phyloP scores from a whole-genome alignment of 53 echinoderm and acorn worm species.

The Glandiceps talaboti region DNA sequence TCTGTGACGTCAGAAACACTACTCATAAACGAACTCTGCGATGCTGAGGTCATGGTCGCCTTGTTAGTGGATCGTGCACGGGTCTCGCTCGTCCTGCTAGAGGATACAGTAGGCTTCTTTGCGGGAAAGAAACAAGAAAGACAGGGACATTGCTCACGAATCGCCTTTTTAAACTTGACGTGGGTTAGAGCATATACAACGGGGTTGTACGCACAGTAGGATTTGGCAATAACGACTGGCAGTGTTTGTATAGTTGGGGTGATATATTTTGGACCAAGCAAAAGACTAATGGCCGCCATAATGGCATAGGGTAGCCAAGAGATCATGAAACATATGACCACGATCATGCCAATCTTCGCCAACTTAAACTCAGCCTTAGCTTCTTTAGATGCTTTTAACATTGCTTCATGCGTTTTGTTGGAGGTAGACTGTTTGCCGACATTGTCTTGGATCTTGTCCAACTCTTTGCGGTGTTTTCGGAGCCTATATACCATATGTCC shows the following conservation, averaged over 20 bases:
- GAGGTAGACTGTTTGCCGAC: background rate
- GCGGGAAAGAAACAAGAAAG: slow-evolving; percentile 1
- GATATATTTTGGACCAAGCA: slow-evolving; percentile 20
- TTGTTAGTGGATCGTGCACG: background rate
- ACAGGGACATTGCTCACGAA: slow-evolving; percentile 14
- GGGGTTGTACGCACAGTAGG: slow-evolving; percentile 76
- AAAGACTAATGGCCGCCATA: slow-evolving; percentile 47
- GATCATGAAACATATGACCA: slow-evolving; percentile 43
- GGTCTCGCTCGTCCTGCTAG: background rate
- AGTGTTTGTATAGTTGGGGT: slow-evolving; percentile 40
- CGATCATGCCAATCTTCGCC: slow-evolving; percentile 68
- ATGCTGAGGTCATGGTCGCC: background rate
- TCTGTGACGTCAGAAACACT: background rate
- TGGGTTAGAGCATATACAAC: slow-evolving; percentile 83
- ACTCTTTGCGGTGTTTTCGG: slow-evolving; percentile 37
- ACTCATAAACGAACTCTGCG: background rate
- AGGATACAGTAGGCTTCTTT: background rate
- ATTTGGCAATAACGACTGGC: slow-evolving; percentile 78
- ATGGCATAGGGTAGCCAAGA: slow-evolving; percentile 82
- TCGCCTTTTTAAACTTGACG: slow-evolving; percentile 59
- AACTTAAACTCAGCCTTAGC: slow-evolving; percentile 55
- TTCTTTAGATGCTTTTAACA: slow-evolving; percentile 3
- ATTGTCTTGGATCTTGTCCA: slow-evolving; percentile 31
- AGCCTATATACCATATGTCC: slow-evolving; percentile 43
- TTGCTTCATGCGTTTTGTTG: background rate